Conservation (phyloP, 2,888 invertebrate genomes). For the Clunio marinus region DNA sequence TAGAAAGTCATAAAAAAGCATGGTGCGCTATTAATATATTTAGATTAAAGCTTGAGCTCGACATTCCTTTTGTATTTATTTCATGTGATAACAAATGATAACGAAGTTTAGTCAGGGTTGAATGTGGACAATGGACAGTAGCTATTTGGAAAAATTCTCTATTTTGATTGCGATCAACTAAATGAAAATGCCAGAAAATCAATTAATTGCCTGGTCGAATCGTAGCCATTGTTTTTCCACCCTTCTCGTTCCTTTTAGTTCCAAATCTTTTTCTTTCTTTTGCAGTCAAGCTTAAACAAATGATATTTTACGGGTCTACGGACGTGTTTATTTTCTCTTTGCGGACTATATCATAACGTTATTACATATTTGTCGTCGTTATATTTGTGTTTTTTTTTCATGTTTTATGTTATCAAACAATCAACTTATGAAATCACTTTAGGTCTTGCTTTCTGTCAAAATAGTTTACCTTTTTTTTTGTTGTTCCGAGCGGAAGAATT, state of each 20-base stretch:
- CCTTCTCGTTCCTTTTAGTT: no score
- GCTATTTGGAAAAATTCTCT: no score
- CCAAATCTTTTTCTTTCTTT: no score
- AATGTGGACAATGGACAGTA: no score
- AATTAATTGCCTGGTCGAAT: no score
- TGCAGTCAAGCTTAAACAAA: background rate
- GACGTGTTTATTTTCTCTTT: background rate
- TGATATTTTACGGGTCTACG: slow-evolving; percentile 20
- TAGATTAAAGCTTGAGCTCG: slow-evolving; percentile 25
- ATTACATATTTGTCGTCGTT: no score
- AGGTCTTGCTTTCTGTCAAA: background rate
- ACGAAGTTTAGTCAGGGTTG: no score
- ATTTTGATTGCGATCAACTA: no score
- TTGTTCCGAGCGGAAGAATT: slow-evolving; percentile 4
- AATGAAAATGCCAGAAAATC: no score
- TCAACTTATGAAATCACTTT: background rate
- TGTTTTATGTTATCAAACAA: slow-evolving; percentile 17
- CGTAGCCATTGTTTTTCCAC: no score
- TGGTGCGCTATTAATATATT: slow-evolving; percentile 15
- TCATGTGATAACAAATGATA: no score
- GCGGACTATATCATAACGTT: slow-evolving; percentile 13
- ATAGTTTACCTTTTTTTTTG: background rate
- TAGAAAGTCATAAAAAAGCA: slow-evolving; percentile 22
- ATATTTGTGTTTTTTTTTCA: background rate
- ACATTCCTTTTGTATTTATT: no score